Conservation (phyloP, 2,888 invertebrate genomes). For the Amphipyra tragopoginis region DNA sequence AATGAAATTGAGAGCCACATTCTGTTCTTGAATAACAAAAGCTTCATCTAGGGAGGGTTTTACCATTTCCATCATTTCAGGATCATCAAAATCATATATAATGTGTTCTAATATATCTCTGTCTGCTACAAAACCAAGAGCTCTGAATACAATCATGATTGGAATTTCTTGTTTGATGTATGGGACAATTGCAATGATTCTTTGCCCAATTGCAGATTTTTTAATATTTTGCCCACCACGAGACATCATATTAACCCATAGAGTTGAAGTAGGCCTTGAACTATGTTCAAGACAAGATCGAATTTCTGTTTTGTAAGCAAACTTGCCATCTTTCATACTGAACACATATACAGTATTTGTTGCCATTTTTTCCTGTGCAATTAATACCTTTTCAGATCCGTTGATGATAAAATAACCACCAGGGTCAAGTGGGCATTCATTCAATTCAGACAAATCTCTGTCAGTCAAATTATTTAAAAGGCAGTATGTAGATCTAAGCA, state of each 20-base stretch:
- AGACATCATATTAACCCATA: slow-evolving; percentile 99
- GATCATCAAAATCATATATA: slow-evolving; percentile 99
- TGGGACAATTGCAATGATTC: slow-evolving; percentile 99
- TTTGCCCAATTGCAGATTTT: slow-evolving; percentile 99
- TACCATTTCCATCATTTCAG: slow-evolving; percentile 99
- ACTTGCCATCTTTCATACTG: slow-evolving; percentile 99
- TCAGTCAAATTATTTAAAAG: slow-evolving; percentile 97
- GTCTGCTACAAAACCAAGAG: slow-evolving; percentile 99
- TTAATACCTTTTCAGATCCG: slow-evolving; percentile 99
- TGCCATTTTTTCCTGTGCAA: slow-evolving; percentile 99
- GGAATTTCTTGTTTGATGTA: slow-evolving; percentile 99
- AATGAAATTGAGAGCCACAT: slow-evolving; percentile 99
- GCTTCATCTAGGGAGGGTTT: slow-evolving; percentile 99
- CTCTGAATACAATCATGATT: slow-evolving; percentile 99
- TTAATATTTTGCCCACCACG: slow-evolving; percentile 99
- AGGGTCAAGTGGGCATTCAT: slow-evolving; percentile 99
- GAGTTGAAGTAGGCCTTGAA: slow-evolving; percentile 98
- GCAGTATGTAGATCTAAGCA: slow-evolving; percentile 99
- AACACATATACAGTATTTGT: slow-evolving; percentile 99
- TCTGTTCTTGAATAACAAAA: slow-evolving; percentile 99
- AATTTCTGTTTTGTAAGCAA: slow-evolving; percentile 99
- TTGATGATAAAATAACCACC: slow-evolving; percentile 99
- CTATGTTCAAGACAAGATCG: slow-evolving; percentile 93
- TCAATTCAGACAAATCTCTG: slow-evolving; percentile 99
- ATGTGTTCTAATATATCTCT: slow-evolving; percentile 99